Evolutionary conservation across 2,888 invertebrate genomes (phyloP).

Genomic region (Sarcophaga carnaria): DNA sequence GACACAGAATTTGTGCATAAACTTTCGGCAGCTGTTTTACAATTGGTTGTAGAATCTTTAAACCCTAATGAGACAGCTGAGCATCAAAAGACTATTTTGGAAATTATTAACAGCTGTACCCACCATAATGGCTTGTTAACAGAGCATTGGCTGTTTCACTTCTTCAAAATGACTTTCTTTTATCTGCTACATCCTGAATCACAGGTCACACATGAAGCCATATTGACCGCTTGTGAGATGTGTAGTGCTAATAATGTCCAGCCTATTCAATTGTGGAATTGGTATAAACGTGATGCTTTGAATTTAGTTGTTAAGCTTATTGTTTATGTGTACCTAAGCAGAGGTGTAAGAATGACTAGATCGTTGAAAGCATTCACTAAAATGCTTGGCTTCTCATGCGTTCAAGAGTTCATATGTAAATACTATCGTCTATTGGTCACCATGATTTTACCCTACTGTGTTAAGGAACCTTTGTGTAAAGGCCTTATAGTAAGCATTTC

Average conservation of each 20-base stretch:
- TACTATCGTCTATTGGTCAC: conserved; percentile 88
- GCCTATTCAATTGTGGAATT: conserved; percentile 79
- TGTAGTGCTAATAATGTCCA: conserved; percentile 77
- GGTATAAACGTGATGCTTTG: conserved; percentile 80
- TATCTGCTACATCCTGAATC: conserved; percentile 78
- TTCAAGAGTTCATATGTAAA: conserved; percentile 87
- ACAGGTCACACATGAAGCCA: conserved; percentile 78
- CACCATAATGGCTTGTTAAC: conserved; percentile 72
- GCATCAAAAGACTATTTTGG: conserved; percentile 72
- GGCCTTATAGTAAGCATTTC: conserved; percentile 83
- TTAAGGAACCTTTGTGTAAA: conserved; percentile 82
- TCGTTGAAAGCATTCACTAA: conserved; percentile 82
- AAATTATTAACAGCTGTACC: conserved; percentile 71
- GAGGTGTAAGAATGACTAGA: conserved; percentile 76
- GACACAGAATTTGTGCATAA: conserved; percentile 71
- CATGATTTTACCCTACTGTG: conserved; percentile 85
- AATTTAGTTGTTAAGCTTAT: conserved; percentile 76
- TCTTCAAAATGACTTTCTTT: conserved; percentile 79
- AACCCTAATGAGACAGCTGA: conserved; percentile 32
- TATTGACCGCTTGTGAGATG: conserved; percentile 77
- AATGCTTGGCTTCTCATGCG: conserved; percentile 87
- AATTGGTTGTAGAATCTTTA: conserved; percentile 64
- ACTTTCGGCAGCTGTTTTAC: conserved; percentile 71
- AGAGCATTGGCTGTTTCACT: conserved; percentile 78
- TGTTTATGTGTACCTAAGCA: conserved; percentile 75